These are phyloP conservation scores for Porites lobata DNA, from an alignment of 92 coral and sea anemone genomes.

Conservation along the genomic window DNA sequence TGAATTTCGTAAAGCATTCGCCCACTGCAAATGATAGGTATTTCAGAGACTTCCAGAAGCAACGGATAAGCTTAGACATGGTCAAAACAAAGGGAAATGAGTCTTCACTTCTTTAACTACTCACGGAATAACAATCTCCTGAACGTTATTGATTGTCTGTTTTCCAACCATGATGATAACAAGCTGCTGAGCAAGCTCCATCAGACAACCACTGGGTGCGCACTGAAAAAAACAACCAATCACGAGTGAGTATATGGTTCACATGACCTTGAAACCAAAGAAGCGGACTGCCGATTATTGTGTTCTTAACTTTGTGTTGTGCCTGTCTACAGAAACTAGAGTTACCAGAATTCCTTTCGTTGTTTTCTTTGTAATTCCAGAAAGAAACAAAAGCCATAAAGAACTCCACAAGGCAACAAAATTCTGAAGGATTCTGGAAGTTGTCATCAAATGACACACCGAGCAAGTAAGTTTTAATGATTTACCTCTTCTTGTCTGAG, in stretches of 20 bases:
- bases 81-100: neutral
- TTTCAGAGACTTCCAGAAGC: neutral
- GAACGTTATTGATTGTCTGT: constrained; percentile 96
- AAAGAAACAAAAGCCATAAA: too few species aligned
- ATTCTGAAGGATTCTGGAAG: too few species aligned
- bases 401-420: too few species aligned
- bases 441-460: too few species aligned
- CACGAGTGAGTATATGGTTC: constrained; percentile 3
- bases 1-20: neutral
- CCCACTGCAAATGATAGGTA: too few species aligned
- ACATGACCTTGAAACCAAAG: neutral
- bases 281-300: too few species aligned
- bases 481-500: constrained; percentile 97
- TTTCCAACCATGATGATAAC: constrained; percentile 99
- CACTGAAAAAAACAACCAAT: constrained; percentile 72
- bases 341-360: too few species aligned
- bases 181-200: constrained; percentile 98
- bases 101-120: constrained; percentile 16
- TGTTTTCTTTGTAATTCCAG: too few species aligned
- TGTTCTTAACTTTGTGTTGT: too few species aligned
- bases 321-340: too few species aligned
- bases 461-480: too few species aligned
- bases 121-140: constrained; percentile 98
- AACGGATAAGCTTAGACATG: neutral
- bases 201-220: constrained; percentile 97